These are phyloP conservation scores for Tragelaphus buxtoni DNA, from an alignment of 2,113 vertebrate species.

Conservation along the genomic window DNA sequence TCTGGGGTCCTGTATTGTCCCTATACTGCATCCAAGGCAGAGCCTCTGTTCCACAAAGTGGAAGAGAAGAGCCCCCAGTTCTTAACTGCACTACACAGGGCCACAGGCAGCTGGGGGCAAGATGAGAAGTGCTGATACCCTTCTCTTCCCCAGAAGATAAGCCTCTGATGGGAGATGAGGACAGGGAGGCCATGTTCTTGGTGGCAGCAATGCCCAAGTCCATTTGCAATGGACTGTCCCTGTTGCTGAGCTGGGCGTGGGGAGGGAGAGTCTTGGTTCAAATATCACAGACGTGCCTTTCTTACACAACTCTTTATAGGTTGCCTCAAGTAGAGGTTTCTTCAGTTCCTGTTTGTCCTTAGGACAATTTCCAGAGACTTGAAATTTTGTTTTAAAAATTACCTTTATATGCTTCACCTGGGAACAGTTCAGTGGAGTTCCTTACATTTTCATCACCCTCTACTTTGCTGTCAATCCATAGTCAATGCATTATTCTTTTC, in stretches of 20 bases:
- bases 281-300: not conserved
- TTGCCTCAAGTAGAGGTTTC: not conserved
- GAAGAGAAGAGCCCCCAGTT: not conserved
- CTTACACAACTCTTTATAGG: not conserved
- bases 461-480: not conserved
- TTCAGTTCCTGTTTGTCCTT: not conserved
- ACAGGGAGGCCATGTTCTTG: not conserved
- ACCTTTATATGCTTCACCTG: not conserved
- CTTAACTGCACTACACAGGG: not conserved
- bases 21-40: not conserved
- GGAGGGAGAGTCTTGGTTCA: not conserved
- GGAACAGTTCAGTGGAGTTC: not conserved
- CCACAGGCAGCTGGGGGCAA: too few species aligned
- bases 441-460: not conserved
- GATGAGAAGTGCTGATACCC: not conserved
- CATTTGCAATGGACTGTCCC: not conserved
- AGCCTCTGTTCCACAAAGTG: not conserved
- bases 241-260: not conserved
- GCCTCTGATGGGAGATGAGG: not conserved
- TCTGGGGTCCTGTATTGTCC: fast-evolving
- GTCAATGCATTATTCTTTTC: not conserved
- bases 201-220: not conserved
- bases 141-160: not conserved
- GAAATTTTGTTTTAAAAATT: not conserved
- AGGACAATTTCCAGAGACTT: not conserved